phyloP scores from a whole-genome alignment of 2,797 vertebrate genomes.

The Atherinosoma microstoma region DNA sequence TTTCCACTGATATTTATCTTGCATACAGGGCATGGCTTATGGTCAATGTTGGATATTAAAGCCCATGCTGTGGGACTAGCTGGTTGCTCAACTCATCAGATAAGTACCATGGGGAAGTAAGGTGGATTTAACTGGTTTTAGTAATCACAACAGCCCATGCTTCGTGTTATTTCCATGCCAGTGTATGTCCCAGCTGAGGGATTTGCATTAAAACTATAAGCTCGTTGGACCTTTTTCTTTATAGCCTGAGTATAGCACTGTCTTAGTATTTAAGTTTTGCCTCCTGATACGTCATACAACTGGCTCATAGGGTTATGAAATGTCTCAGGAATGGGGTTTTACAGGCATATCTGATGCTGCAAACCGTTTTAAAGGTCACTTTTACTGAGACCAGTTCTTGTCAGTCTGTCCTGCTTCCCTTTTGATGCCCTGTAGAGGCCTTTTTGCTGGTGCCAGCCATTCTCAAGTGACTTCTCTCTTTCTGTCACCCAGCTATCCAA shows the following conservation, averaged over 20 bases:
- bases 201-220: conserved; percentile 60
- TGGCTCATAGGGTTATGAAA: conserved; percentile 67
- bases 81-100: conserved; percentile 71
- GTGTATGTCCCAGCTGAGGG: conserved; percentile 43
- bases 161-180: conserved; percentile 24
- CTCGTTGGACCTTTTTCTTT: conserved; percentile 29
- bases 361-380: conserved; percentile 73
- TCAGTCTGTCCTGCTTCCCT: conserved; percentile 47
- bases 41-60: conserved; percentile 72
- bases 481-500: conserved; percentile 46
- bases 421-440: conserved; percentile 58
- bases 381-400: conserved; percentile 49
- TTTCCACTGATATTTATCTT: conserved; percentile 66
- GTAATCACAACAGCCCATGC: conserved; percentile 59
- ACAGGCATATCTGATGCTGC: conserved; percentile 50
- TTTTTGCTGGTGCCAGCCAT: conserved; percentile 57
- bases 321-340: conserved; percentile 67
- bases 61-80: conserved; percentile 57
- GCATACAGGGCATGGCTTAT: conserved; percentile 67
- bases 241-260: conserved; percentile 15
- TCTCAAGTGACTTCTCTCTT: conserved; percentile 57
- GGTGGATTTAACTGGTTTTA: conserved; percentile 75
- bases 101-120: conserved; percentile 66
- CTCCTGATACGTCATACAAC: conserved; percentile 19
- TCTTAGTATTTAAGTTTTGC: conserved; percentile 29